Evolutionary conservation across 2,888 invertebrate genomes (phyloP), one percentile per base, ranked within the genome.

Genomic region (Chrysolina americana): DNA sequence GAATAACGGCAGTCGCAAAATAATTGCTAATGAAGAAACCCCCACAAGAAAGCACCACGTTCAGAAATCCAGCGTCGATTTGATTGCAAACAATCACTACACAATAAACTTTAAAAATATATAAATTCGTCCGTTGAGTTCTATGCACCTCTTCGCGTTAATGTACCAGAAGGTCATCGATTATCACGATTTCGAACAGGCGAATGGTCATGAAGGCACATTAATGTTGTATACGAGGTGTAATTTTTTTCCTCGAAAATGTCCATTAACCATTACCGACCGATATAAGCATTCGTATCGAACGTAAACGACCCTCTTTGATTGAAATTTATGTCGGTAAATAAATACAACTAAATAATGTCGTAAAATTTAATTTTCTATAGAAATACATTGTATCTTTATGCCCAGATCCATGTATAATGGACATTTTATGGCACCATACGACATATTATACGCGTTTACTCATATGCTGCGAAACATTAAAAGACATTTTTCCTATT

Each of bases 311-410:
- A 74, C 70, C 78, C 73, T 71, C 72, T 79, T 79, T 79, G 79
- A 79, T 79, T 79, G 78, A 79, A 79, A 79, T 79, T 79, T 79
- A 79, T 79, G 78, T 76, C 76, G 70, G 76, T 75, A 76, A 76
- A 79, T 79, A 79, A 79, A 79, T 78, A 76, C 74, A 76, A 79
- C 73, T 78, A 79, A 78, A 79, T 79, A 78, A 76, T 78, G 78
- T 75, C 79, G 76, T 83, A 82, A 83, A 83, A 82, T 81, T 81
- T 83, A 82, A 83, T 83, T 82, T 81, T 79, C 83, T 81, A 82
- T 83, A 82, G 80, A 83, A 83, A 82, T 83, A 83, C 82, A 83
- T 80, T 82, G 83, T 83, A 83, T 79, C 81, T 83, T 83, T 82
- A 83, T 80, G 82, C 78, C 79, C 81, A 77, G 82, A 80, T 81